A percentile compares a stretch with the other conserved stretches of the same genome.
Evolutionary conservation across 2,113 vertebrate genomes (phyloP).

Genomic region (Emberiza fucata): DNA sequence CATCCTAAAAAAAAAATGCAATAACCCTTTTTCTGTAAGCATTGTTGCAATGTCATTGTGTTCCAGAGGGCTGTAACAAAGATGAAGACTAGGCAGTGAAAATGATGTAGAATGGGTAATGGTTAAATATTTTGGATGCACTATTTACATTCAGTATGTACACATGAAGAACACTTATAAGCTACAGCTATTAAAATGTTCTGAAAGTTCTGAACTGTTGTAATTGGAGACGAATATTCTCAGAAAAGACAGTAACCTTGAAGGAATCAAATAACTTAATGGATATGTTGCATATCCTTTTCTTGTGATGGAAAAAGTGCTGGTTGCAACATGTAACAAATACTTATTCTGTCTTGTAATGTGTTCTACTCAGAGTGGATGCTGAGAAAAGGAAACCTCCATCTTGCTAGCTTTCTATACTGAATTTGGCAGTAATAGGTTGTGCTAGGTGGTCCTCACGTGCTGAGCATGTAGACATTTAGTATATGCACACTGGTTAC

Average conservation of each 20-base stretch:
- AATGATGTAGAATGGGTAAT: background rate
- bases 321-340: background rate
- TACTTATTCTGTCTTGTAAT: background rate
- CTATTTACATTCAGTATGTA: slow-evolving; percentile 32
- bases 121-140: slow-evolving; percentile 12
- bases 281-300: background rate
- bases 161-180: slow-evolving; percentile 41
- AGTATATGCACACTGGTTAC: slow-evolving; percentile 60
- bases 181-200: background rate
- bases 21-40: slow-evolving; percentile 58
- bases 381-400: slow-evolving; percentile 10
- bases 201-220: slow-evolving; percentile 7
- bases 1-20: slow-evolving; percentile 44
- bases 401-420: slow-evolving; percentile 17
- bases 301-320: background rate
- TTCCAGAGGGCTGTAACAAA: slow-evolving; percentile 52
- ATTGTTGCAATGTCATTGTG: slow-evolving; percentile 61
- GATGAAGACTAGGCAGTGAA: slow-evolving; percentile 47
- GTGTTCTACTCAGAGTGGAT: slow-evolving; percentile 2
- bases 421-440: slow-evolving; percentile 32
- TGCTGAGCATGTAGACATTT: slow-evolving; percentile 51
- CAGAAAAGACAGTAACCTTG: background rate
- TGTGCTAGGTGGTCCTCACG: slow-evolving; percentile 32
- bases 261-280: background rate
- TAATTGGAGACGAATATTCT: background rate